Conservation (phyloP, 2,113 vertebrate species). For the Pandion haliaetus region DNA sequence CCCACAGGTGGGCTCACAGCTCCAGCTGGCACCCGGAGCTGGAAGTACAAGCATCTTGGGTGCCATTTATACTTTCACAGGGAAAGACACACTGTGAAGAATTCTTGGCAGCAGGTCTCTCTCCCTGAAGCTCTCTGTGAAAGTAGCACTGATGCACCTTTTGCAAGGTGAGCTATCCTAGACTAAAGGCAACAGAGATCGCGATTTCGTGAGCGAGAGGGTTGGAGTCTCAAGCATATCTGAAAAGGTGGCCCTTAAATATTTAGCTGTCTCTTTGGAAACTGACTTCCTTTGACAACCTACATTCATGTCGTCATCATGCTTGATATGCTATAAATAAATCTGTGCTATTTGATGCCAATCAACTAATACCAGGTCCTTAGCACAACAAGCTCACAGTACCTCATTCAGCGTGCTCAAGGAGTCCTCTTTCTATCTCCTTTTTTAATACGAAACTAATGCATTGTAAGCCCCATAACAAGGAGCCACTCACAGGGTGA, state of each 20-base stretch:
- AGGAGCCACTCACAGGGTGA: background rate
- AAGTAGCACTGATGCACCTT: background rate
- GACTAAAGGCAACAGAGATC: background rate
- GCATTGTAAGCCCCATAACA: constrained; percentile 13
- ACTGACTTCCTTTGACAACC: background rate
- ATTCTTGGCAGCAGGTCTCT: background rate
- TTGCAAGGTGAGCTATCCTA: background rate
- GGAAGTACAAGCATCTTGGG: background rate
- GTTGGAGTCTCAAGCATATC: background rate
- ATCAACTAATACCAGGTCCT: background rate
- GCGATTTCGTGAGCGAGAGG: background rate
- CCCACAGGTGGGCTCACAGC: background rate
- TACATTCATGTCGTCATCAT: background rate
- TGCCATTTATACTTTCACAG: background rate
- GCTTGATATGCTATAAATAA: background rate
- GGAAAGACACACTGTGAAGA: background rate
- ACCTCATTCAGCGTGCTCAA: background rate
- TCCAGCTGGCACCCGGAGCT: background rate
- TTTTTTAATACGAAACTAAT: background rate
- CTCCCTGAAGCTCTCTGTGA: background rate
- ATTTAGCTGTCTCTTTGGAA: background rate
- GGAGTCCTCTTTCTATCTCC: background rate
- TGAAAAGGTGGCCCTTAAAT: background rate
- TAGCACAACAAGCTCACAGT: background rate
- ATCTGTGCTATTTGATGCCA: background rate